These are phyloP conservation scores for Dorcus hopei DNA, from an alignment of 2,888 invertebrate species.

Conservation along the genomic window DNA sequence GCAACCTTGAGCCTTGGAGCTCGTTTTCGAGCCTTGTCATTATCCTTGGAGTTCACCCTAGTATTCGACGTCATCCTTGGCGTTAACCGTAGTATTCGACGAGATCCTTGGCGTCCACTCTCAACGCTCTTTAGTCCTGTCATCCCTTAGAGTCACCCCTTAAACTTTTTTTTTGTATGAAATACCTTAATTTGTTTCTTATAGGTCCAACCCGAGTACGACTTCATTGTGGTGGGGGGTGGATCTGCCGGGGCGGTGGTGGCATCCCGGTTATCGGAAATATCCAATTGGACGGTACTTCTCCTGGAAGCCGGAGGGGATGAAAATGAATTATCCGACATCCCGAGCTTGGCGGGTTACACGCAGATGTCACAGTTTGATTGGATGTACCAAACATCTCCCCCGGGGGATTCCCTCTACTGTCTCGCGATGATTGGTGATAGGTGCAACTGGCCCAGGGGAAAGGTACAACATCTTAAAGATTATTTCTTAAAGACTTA, in stretches of 20 bases:
- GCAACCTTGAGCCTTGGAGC: too few relatives aligned
- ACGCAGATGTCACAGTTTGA: conserved; percentile 82
- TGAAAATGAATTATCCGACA: conserved; percentile 85
- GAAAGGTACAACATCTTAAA: conserved; percentile 58
- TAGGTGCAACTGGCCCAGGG: conserved; percentile 88
- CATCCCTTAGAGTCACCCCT: too few relatives aligned
- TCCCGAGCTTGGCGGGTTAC: conserved; percentile 81
- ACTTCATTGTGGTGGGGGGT: conserved; percentile 82
- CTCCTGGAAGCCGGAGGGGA: conserved; percentile 84
- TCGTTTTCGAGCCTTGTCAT: too few relatives aligned
- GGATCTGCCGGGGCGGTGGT: conserved; percentile 89
- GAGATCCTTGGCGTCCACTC: too few relatives aligned
- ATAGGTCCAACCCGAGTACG: conserved; percentile 75
- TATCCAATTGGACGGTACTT: conserved; percentile 77
- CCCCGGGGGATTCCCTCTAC: conserved; percentile 72
- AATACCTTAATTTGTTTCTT: too few relatives aligned
- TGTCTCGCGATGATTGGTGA: conserved; percentile 85
- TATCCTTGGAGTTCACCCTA: too few relatives aligned
- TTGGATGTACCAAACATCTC: conserved; percentile 89
- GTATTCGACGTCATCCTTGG: too few relatives aligned
- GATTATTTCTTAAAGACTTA: too few relatives aligned
- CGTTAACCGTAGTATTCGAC: too few relatives aligned
- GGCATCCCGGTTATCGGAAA: conserved; percentile 78
- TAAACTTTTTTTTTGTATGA: too few relatives aligned
- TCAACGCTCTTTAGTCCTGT: too few relatives aligned